phyloP scores from a whole-genome alignment of 2,797 vertebrate species.

The Salarias fasciatus region DNA sequence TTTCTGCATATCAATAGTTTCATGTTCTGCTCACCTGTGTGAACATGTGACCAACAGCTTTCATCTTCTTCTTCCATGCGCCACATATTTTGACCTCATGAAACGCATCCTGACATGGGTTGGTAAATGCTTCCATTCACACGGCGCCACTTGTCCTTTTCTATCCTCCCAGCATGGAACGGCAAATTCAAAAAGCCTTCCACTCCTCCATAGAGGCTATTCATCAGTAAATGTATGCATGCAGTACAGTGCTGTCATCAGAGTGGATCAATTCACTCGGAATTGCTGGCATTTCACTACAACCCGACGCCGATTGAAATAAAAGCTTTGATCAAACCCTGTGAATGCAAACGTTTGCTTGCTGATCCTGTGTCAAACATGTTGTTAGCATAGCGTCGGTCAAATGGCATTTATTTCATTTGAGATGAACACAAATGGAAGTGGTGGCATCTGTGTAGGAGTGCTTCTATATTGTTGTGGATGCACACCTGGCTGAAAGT shows the following conservation, averaged over 20 bases:
- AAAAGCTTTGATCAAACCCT: background rate
- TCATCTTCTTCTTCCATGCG: background rate
- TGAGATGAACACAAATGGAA: too few species aligned
- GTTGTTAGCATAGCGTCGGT: background rate
- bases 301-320: background rate
- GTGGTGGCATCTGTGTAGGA: too few species aligned
- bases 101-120: background rate
- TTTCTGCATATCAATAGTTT: too few species aligned
- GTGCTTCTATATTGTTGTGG: too few species aligned
- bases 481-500: too few species aligned
- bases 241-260: background rate
- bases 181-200: background rate
- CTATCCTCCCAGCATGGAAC: background rate
- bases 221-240: background rate
- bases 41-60: background rate
- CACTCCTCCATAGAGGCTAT: background rate
- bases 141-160: background rate
- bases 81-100: too few species aligned
- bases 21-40: too few species aligned
- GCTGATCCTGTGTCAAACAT: too few species aligned
- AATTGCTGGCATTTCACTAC: conserved; percentile 1
- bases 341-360: background rate
- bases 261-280: background rate
- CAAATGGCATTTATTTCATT: too few species aligned
- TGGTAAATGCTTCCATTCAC: background rate